Conservation (phyloP, 2,888 invertebrate genomes). For the Tenodera sinensis region DNA sequence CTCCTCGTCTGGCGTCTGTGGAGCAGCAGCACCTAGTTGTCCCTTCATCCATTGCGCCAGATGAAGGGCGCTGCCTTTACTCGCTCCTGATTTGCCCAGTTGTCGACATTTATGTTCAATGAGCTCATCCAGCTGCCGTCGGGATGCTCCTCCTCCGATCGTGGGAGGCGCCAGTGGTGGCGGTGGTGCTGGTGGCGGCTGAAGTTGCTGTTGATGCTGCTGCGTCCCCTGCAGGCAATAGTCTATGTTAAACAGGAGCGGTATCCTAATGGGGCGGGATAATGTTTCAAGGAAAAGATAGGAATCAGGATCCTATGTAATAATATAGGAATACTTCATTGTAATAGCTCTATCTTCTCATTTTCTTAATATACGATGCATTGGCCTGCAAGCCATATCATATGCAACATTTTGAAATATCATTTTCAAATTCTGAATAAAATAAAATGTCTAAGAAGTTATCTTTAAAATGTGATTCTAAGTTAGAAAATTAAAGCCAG, state of each 20-base stretch:
- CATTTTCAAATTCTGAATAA: no score
- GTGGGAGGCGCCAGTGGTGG: neutral
- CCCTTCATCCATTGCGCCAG: slow-evolving; percentile 77
- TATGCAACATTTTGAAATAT: no score
- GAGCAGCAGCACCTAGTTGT: slow-evolving; percentile 52
- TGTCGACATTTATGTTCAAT: slow-evolving; percentile 63
- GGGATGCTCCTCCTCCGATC: neutral
- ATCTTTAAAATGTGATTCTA: no score
- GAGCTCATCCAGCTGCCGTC: slow-evolving; percentile 52
- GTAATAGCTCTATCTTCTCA: no score
- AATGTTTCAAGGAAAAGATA: neutral
- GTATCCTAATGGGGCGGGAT: neutral
- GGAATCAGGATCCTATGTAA: neutral
- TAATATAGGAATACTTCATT: no score
- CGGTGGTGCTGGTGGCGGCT: neutral
- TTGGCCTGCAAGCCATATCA: no score
- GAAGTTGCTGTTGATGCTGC: neutral
- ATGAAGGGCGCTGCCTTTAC: slow-evolving; percentile 69
- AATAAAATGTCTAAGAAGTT: no score
- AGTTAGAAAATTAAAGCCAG: no score
- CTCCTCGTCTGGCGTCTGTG: slow-evolving; percentile 29
- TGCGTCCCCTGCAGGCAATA: neutral
- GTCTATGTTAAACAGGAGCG: neutral
- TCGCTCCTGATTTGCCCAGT: slow-evolving; percentile 58
- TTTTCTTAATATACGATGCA: no score